A percentile compares a stretch with the other conserved stretches of the same genome.
Conservation (phyloP, 2,888 invertebrate genomes). For the Tanaodytes sp. region DNA sequence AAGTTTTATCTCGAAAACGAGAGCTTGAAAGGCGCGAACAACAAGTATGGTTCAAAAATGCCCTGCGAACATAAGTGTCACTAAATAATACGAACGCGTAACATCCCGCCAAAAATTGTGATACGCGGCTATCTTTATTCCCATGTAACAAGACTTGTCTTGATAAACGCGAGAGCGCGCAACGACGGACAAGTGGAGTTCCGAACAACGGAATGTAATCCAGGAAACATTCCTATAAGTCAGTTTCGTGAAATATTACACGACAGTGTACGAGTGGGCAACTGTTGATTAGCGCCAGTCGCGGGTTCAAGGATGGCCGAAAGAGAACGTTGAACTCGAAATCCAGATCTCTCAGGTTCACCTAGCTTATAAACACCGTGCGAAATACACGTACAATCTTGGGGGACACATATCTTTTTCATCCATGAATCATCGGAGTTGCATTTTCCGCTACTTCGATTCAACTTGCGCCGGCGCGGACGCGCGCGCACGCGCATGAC, state of each 20-base stretch:
- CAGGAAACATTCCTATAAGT: slow-evolving; percentile 54
- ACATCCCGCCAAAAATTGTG: slow-evolving; percentile 42
- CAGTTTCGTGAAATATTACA: slow-evolving; percentile 51
- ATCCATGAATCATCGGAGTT: slow-evolving; percentile 37
- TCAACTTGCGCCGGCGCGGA: too few species aligned
- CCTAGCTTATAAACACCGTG: slow-evolving; percentile 11
- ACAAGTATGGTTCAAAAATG: not conserved
- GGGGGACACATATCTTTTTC: slow-evolving; percentile 30
- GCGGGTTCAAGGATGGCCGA: slow-evolving; percentile 50
- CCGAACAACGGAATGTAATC: slow-evolving; percentile 48
- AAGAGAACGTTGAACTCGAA: slow-evolving; percentile 48
- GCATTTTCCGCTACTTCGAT: slow-evolving; percentile 28
- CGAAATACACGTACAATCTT: slow-evolving; percentile 38
- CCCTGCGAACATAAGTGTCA: slow-evolving; percentile 24
- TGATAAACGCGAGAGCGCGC: slow-evolving; percentile 43
- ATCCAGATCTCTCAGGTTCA: slow-evolving; percentile 34
- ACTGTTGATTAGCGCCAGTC: slow-evolving; percentile 51
- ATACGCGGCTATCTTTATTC: slow-evolving; percentile 44
- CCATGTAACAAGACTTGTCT: slow-evolving; percentile 41
- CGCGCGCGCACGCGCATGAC: too few species aligned
- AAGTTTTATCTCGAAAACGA: slow-evolving; percentile 5
- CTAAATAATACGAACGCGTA: slow-evolving; percentile 42
- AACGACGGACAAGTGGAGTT: slow-evolving; percentile 49
- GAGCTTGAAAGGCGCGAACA: not conserved
- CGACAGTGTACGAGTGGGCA: slow-evolving; percentile 46